Conservation (phyloP, 2,797 vertebrate species). For the Sebastiscus tertius region DNA sequence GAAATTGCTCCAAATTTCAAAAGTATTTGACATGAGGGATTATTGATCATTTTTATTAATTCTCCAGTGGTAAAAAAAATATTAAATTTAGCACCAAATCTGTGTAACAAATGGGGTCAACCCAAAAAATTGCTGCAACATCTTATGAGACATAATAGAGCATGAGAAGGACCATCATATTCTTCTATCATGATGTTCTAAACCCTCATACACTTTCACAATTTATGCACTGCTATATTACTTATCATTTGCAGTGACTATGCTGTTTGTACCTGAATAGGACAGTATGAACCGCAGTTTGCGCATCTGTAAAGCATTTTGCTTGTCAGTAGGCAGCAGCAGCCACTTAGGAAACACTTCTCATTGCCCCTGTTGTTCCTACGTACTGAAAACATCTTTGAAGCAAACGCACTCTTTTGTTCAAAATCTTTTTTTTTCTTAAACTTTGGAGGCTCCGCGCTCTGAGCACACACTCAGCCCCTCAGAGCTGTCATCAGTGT, state of each 20-base stretch:
- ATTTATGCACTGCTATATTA: background rate
- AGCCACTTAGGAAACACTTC: slow-evolving; percentile 33
- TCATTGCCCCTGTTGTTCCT: slow-evolving; percentile 32
- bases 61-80: too few relatives aligned
- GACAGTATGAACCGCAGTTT: background rate
- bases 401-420: slow-evolving; percentile 1
- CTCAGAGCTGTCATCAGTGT: slow-evolving; percentile 35
- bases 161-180: too few relatives aligned
- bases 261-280: background rate
- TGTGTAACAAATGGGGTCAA: too few relatives aligned
- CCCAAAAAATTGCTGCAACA: too few relatives aligned
- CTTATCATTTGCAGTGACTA: background rate
- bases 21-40: too few relatives aligned
- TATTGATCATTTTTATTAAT: too few relatives aligned
- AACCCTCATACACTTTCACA: too few relatives aligned
- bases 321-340: background rate
- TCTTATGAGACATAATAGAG: too few relatives aligned
- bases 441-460: background rate
- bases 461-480: slow-evolving; percentile 7
- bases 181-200: too few relatives aligned
- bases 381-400: slow-evolving; percentile 8
- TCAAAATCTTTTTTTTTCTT: slow-evolving; percentile 7
- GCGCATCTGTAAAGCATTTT: background rate
- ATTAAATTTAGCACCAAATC: too few relatives aligned
- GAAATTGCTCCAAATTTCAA: too few relatives aligned